These are phyloP conservation scores for Calliscelio sp. DNA, from an alignment of 2,888 invertebrate species.

Conservation along the genomic window DNA sequence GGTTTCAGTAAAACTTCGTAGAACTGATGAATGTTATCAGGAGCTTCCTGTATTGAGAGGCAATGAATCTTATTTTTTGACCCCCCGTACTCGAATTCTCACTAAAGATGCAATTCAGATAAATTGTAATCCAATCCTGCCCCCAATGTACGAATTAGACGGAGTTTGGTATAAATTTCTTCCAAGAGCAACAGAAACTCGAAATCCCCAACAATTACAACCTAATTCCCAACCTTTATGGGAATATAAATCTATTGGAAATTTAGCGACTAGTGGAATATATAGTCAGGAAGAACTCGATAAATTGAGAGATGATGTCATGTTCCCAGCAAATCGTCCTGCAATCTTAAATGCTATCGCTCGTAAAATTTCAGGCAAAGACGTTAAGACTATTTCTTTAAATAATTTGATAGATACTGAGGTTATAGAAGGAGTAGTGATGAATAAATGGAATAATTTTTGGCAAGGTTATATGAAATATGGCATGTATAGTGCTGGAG, in stretches of 20 bases:
- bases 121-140: slow-evolving; percentile 1
- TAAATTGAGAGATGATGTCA: background rate
- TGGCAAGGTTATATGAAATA: background rate
- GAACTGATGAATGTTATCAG: background rate
- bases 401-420: background rate
- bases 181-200: background rate
- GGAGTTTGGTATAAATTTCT: slow-evolving; percentile 22
- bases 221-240: slow-evolving; percentile 1
- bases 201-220: background rate
- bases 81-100: slow-evolving; percentile 7
- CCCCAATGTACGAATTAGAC: slow-evolving; percentile 7
- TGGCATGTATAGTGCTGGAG: slow-evolving; percentile 1
- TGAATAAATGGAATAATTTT: background rate
- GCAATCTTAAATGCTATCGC: background rate
- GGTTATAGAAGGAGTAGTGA: background rate
- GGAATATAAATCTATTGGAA: slow-evolving; percentile 18
- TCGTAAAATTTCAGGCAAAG: background rate
- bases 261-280: slow-evolving; percentile 13
- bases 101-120: background rate
- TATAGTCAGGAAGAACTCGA: background rate
- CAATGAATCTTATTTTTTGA: background rate
- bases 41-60: background rate
- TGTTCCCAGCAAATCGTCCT: background rate
- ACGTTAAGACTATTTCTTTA: background rate
- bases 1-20: background rate